phyloP scores from a whole-genome alignment of 2,888 invertebrate genomes.

The Aphodius granarius region DNA sequence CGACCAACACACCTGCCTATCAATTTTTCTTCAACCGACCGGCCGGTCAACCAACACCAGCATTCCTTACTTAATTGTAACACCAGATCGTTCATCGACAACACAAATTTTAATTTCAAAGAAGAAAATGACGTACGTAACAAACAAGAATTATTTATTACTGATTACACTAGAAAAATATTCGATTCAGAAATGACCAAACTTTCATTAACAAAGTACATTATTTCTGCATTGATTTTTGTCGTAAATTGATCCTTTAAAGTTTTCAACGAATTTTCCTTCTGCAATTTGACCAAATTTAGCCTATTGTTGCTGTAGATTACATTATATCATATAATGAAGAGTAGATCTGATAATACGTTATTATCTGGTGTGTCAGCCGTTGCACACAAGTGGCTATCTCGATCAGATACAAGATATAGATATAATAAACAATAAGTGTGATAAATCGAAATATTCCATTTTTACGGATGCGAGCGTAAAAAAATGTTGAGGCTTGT shows the following conservation, averaged over 20 bases:
- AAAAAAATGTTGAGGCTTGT: neutral
- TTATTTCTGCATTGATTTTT: no score
- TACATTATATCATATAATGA: neutral
- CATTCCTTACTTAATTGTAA: neutral
- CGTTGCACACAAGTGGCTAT: neutral
- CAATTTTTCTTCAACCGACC: neutral
- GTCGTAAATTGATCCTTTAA: no score
- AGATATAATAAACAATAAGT: neutral
- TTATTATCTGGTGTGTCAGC: neutral
- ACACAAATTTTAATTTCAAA: no score
- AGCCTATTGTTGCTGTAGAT: neutral
- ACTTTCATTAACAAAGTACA: no score
- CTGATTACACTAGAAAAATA: no score
- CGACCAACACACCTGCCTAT: conserved; percentile 2
- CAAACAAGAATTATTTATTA: no score
- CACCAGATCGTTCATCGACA: neutral
- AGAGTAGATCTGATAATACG: neutral
- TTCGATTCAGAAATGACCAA: no score
- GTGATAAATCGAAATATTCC: neutral
- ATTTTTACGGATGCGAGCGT: neutral
- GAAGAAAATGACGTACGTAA: no score
- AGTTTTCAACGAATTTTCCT: no score
- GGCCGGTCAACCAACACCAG: neutral
- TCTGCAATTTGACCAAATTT: no score
- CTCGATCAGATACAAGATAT: no score